Conservation (phyloP, 2,797 vertebrate species). For the Catamblyrhynchus diadema region DNA sequence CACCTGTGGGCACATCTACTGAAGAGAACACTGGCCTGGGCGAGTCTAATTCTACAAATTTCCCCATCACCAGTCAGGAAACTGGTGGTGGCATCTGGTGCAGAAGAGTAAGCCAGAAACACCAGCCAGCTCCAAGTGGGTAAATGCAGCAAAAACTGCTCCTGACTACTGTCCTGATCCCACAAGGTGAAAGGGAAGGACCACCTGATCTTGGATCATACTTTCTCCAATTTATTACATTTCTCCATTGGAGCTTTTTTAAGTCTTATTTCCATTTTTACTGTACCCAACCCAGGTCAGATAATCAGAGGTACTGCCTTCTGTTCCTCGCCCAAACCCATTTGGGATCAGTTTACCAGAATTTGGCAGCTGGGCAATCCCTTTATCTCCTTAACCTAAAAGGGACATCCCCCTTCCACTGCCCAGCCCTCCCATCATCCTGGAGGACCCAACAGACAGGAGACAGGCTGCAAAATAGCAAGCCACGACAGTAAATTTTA, state of each 20-base stretch:
- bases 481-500: background rate
- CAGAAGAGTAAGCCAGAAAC: background rate
- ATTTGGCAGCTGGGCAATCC: background rate
- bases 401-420: background rate
- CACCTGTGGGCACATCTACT: background rate
- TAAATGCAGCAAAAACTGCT: background rate
- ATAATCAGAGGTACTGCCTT: background rate
- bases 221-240: background rate
- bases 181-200: rapidly evolving
- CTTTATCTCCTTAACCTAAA: background rate
- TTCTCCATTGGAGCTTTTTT: background rate
- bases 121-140: background rate
- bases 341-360: background rate
- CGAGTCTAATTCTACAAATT: background rate
- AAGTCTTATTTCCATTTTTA: background rate
- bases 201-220: background rate
- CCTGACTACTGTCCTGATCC: background rate
- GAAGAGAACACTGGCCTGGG: background rate
- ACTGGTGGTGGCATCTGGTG: background rate
- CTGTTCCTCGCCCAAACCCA: background rate
- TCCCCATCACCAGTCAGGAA: background rate
- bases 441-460: background rate
- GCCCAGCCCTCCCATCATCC: background rate
- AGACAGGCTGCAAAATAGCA: background rate
- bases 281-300: background rate